phyloP scores from a whole-genome alignment of 2,888 invertebrate species.

The Caenorhabditis sp. region DNA sequence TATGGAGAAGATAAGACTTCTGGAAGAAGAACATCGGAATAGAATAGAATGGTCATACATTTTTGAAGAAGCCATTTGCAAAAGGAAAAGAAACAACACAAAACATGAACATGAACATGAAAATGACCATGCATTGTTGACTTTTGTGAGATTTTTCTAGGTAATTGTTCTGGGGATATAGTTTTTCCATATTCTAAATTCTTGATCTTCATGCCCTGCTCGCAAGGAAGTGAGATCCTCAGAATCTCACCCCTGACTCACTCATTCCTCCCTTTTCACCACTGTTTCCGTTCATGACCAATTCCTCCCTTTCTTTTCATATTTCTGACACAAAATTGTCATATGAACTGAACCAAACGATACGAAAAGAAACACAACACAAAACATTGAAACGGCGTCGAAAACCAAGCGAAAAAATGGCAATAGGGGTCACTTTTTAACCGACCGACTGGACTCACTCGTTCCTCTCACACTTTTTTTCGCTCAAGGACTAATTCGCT shows the following conservation, averaged over 20 bases:
- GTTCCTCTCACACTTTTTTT: slow-evolving; percentile 5
- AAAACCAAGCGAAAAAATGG: slow-evolving; percentile 6
- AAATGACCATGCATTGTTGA: no score
- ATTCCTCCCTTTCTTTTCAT: no score
- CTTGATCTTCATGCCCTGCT: no score
- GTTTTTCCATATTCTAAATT: no score
- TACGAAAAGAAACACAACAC: neutral
- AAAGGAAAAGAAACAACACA: neutral
- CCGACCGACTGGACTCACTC: slow-evolving; percentile 20
- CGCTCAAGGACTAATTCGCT: slow-evolving; percentile 46
- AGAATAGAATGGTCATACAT: slow-evolving; percentile 27
- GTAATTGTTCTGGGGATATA: no score
- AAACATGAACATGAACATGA: slow-evolving; percentile 11
- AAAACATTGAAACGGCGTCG: no score
- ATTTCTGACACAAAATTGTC: no score
- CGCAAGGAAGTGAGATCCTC: no score
- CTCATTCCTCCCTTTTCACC: neutral
- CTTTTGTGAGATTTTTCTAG: no score
- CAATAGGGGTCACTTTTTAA: slow-evolving; percentile 41
- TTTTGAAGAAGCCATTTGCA: slow-evolving; percentile 16
- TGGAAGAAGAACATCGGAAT: slow-evolving; percentile 14
- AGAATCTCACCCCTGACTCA: neutral
- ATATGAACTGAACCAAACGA: slow-evolving; percentile 1
- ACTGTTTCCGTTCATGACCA: slow-evolving; percentile 5
- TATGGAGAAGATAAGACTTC: no score